These are phyloP conservation scores for Alaudala cheleensis DNA, from an alignment of 2,113 vertebrate genomes.

Conservation along the genomic window DNA sequence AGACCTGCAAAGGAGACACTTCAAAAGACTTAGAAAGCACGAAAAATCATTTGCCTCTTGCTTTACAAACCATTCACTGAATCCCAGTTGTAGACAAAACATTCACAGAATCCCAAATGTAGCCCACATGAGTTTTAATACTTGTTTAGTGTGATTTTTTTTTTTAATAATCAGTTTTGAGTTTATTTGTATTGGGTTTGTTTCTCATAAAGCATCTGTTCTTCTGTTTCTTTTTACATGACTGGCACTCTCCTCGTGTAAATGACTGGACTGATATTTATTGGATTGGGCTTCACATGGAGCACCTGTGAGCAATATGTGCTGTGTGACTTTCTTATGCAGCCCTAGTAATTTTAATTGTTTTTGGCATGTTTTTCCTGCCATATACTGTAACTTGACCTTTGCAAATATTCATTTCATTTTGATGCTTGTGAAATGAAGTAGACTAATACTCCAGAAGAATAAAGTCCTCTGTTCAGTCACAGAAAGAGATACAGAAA, in stretches of 20 bases:
- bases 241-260: conserved; percentile 20
- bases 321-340: conserved; percentile 11
- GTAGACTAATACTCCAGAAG: conserved; percentile 13
- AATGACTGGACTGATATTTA: conserved; percentile 55
- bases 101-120: background rate
- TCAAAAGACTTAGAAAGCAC: background rate
- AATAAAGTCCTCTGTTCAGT: background rate
- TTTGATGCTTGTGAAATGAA: conserved; percentile 13
- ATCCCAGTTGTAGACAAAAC: background rate
- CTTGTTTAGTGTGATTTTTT: background rate
- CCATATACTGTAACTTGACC: conserved; percentile 42
- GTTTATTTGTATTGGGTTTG: conserved; percentile 50
- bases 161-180: background rate
- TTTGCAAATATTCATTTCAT: conserved; percentile 37
- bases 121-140: background rate
- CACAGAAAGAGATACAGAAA: background rate
- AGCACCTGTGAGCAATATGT: conserved; percentile 60
- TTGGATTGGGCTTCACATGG: conserved; percentile 42
- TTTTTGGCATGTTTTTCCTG: conserved; percentile 47
- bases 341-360: conserved; percentile 41
- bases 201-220: conserved; percentile 60
- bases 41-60: background rate
- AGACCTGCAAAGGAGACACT: background rate
- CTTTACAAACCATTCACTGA: conserved; percentile 5
- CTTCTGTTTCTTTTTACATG: conserved; percentile 40